Evolutionary conservation across 2,888 invertebrate species (phyloP).

Genomic region (Gisinianus flammeolus): DNA sequence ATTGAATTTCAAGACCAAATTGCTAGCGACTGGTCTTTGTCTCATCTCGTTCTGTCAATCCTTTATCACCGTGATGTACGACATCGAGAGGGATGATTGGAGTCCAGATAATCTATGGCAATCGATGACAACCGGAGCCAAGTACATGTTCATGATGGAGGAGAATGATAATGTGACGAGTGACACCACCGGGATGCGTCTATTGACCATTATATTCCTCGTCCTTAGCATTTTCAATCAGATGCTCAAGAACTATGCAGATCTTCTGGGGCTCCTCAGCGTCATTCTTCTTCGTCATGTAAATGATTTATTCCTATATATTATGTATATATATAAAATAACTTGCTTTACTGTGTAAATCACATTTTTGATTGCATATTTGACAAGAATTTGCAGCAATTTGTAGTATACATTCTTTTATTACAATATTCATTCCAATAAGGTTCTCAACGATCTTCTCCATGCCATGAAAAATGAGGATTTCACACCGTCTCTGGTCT

Average conservation of each 20-base stretch:
- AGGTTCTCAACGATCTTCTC: constrained; percentile 29
- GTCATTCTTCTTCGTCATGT: constrained; percentile 33
- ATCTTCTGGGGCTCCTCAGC: constrained; percentile 24
- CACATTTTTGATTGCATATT: no score
- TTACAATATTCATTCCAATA: no score
- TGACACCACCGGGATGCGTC: not conserved
- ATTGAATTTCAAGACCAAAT: constrained; percentile 15
- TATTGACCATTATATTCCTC: constrained; percentile 14
- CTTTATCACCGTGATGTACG: constrained; percentile 13
- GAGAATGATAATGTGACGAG: not conserved
- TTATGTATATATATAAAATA: no score
- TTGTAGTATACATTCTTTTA: no score
- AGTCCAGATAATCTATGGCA: not conserved
- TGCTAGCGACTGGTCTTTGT: constrained; percentile 7
- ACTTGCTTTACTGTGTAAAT: no score
- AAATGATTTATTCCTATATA: no score
- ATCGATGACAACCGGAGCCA: not conserved
- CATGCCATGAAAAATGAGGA: constrained; percentile 25
- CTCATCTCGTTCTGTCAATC: constrained; percentile 19
- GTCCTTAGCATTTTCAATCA: constrained; percentile 25
- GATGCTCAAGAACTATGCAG: constrained; percentile 29
- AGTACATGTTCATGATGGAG: constrained; percentile 35
- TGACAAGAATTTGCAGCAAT: no score
- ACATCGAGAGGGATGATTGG: constrained; percentile 28
- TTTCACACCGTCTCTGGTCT: constrained; percentile 26